phyloP scores from a whole-genome alignment of 2,888 invertebrate species.

The Pristionchus japonicus region DNA sequence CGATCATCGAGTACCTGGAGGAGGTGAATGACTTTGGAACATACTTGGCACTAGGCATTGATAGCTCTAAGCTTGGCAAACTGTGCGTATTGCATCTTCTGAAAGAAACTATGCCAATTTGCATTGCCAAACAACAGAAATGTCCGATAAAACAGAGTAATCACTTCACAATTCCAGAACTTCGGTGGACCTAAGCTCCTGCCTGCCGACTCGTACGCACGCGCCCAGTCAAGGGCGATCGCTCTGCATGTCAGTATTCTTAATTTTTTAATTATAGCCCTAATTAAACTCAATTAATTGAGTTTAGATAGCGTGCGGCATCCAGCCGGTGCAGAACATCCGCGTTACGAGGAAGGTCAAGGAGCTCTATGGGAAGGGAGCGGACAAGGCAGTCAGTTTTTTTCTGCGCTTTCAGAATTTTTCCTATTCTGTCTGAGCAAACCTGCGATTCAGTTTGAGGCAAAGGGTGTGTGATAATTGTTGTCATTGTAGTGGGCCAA shows the following conservation, averaged over 20 bases:
- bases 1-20: slow-evolving; percentile 20
- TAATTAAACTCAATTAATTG: not conserved
- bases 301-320: slow-evolving; percentile 87
- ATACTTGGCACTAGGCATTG: no score
- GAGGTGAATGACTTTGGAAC: no score
- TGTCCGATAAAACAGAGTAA: no score
- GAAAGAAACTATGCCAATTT: no score
- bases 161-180: not conserved
- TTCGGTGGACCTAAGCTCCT: slow-evolving; percentile 84
- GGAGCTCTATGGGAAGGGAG: slow-evolving; percentile 46
- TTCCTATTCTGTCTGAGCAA: no score
- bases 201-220: slow-evolving; percentile 77
- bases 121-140: no score
- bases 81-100: no score
- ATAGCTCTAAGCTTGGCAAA: no score
- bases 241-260: slow-evolving; percentile 63
- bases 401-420: not conserved
- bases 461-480: no score
- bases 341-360: slow-evolving; percentile 84
- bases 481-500: slow-evolving; percentile 7
- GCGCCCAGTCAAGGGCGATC: slow-evolving; percentile 84
- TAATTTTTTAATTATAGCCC: not conserved
- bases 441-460: no score
- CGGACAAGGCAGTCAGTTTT: not conserved
- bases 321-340: slow-evolving; percentile 95